Evolutionary conservation across 2,797 vertebrate species (phyloP), one percentile per base, ranked within the genome.

Genomic region (Peromyscus nudipes): DNA sequence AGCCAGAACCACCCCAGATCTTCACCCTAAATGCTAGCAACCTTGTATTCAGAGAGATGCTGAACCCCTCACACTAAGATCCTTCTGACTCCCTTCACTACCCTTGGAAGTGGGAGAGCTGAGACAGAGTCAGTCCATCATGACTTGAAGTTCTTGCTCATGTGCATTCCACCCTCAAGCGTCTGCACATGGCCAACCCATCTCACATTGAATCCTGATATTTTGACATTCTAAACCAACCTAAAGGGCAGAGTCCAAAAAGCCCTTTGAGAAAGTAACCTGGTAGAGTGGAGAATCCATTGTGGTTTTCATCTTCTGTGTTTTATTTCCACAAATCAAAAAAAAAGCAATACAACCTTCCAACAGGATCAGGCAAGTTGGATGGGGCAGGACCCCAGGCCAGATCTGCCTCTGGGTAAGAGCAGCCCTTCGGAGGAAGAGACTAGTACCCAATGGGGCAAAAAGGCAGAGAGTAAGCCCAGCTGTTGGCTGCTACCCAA

Each of bases 211-310:
- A 71, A 9, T 19, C 52, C 46, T 79, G 77, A 23, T 40, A 40
- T 25, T 73, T 81, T 89, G 29, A 19, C 46, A 75, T 52, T 92
- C 13, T 82, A 81, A 95, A 71, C n/a, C 17, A 34, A 65, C 37
- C 29, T 52, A 23, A 55, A 49, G 23, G 55, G 62, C 31, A 62
- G 1, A 0, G 4, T 64, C 62, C 1, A 21, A 6, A 57, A 46
- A 60, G 23, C 34, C 10, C 29, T 67, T 94, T 17, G 16, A 21
- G 89, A 34, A 31, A 49, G 23, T 31, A 73, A 65, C 6, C 17
- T 43, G 4, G 14, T 25, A 23, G 19, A 87, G 31, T 27, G 11
- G 23, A 83, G 23, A 75, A 4, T 11, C 23, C 14, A 19, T 8
- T 25, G 17, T 25, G 27, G 1, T 43, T 84, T 69, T 49, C 34